Base-by-base conservation (phyloP, 2,797 vertebrate genomes). In the Sebastes variabilis region DNA sequence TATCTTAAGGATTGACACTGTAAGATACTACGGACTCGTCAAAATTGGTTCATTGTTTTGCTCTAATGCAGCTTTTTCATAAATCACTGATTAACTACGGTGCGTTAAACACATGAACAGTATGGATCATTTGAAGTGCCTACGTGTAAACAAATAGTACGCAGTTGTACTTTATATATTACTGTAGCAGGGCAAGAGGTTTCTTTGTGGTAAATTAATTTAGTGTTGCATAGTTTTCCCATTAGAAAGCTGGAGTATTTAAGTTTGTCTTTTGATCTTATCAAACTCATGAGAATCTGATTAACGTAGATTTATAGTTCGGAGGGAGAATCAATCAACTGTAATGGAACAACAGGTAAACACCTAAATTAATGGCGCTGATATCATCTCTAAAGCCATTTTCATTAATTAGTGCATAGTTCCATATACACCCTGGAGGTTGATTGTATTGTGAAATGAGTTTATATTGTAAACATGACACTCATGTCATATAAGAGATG, bases 231-330 rank as follows among this genome's bases (percentile, higher is more conserved):
- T 36, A 6, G 4, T 34, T 72, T 29, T 20, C 3, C 13, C 3
- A 29, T 2, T n/a, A 27, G 59, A 38, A 36, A n/a, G 20, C 2
- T 8, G 1, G 24, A 36, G 6, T 34, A 36, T 25, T 65, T 9
- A 13, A 16, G 13, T 82, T 69, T 62, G 22, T 60, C 16, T 80
- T 77, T 72, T 76, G 62, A 65, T 87, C 12, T 59, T 52, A 76
- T 78, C 52, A 8, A 4, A 20, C n/a, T 38, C 42, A 36, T 38
- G 16, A 56, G 54, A 30, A 18, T 76, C 13, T 54, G 12, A 64
- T 52, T 24, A 36, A 52, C 1, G 2, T 13, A 8, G 30, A 75
- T 66, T 25, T 5, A 68, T 66, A 30, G 10, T 70, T 68, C 8
- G 0, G 8, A 71, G 29, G 55, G 4, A 72, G 7, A 74, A 38